A percentile compares a stretch with the other conserved stretches of the same genome.
Conservation (phyloP, 2,888 invertebrate genomes). For the Saturnia japonica region DNA sequence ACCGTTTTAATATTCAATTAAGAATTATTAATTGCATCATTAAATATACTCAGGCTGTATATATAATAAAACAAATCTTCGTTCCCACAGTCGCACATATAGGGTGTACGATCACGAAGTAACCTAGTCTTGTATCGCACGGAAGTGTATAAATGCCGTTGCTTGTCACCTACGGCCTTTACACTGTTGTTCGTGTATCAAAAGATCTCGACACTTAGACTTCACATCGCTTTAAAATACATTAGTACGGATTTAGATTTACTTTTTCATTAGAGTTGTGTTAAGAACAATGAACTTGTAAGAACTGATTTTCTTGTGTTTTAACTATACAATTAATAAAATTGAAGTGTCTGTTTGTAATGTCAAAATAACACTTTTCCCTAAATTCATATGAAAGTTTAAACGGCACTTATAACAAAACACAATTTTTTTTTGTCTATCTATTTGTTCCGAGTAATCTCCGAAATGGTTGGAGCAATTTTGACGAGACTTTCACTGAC, state of each 20-base stretch:
- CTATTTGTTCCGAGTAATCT: too few species aligned
- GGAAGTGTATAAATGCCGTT: conserved; percentile 75
- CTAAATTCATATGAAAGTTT: too few species aligned
- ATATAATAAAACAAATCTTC: conserved; percentile 57
- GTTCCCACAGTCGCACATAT: conserved; percentile 78
- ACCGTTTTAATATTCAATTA: background rate
- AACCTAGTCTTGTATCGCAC: conserved; percentile 69
- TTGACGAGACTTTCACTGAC: too few species aligned
- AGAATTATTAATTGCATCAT: background rate
- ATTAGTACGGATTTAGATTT: conserved; percentile 35
- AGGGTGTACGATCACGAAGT: conserved; percentile 77
- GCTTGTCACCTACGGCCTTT: conserved; percentile 77
- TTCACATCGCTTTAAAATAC: conserved; percentile 41
- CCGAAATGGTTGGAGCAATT: too few species aligned
- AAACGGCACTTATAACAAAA: too few species aligned
- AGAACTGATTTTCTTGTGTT: background rate
- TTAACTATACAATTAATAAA: too few species aligned
- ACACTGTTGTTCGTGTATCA: conserved; percentile 55
- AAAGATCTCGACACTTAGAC: conserved; percentile 51
- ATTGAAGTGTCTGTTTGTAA: too few species aligned
- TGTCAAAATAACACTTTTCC: too few species aligned
- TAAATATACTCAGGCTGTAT: conserved; percentile 48
- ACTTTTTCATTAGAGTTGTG: conserved; percentile 21
- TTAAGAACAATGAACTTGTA: background rate
- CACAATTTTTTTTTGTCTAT: too few species aligned